Evolutionary conservation across 2,797 vertebrate species (phyloP).

Genomic region (Lophius americanus): DNA sequence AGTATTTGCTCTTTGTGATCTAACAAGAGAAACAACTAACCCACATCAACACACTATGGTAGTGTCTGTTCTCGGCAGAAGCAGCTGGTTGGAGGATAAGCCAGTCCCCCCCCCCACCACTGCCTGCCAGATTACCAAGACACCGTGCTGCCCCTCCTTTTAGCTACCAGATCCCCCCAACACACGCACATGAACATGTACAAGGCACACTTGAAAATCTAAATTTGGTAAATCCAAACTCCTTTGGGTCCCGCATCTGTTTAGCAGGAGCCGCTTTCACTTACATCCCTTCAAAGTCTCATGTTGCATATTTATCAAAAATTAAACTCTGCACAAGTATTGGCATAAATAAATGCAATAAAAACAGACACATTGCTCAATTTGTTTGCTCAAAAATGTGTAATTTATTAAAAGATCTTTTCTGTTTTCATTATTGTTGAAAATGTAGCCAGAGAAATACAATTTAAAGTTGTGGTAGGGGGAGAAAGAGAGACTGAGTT

Average conservation of each 20-base stretch:
- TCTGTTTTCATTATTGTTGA: constrained; percentile 55
- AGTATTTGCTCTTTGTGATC: constrained; percentile 26
- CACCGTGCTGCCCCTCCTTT: constrained; percentile 33
- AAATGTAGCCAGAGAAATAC: constrained; percentile 70
- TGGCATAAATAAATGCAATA: neutral
- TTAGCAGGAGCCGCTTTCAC: constrained; percentile 29
- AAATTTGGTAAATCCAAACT: constrained; percentile 70
- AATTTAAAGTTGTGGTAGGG: constrained; percentile 45
- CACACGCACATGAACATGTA: constrained; percentile 11
- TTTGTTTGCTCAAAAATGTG: constrained; percentile 63
- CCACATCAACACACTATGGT: constrained; percentile 23
- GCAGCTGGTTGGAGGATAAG: constrained; percentile 76
- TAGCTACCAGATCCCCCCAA: neutral
- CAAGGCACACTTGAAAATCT: constrained; percentile 54
- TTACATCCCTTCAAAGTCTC: constrained; percentile 9
- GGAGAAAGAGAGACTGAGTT: constrained; percentile 43
- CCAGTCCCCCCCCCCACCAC: constrained; percentile 35
- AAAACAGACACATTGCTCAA: constrained; percentile 13
- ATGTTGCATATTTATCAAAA: too few species aligned
- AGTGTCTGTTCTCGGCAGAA: constrained; percentile 37
- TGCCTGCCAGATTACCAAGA: constrained; percentile 68
- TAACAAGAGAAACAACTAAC: constrained; percentile 39
- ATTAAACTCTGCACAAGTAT: neutral
- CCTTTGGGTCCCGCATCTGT: constrained; percentile 70
- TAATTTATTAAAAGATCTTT: constrained; percentile 81